phyloP scores from a whole-genome alignment of 2,888 invertebrate species.

The Aphrophora alni region DNA sequence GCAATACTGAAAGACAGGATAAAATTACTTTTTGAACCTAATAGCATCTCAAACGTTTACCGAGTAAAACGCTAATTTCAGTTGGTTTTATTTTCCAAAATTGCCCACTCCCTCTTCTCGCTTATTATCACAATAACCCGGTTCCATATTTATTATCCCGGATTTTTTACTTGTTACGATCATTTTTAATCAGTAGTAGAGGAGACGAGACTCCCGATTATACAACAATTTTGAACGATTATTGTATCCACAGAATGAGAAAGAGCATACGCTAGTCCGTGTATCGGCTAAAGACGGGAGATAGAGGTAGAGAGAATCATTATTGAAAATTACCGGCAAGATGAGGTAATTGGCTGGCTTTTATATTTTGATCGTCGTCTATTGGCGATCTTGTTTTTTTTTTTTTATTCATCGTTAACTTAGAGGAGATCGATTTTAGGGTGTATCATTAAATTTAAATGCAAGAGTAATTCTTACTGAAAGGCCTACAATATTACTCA shows the following conservation, averaged over 20 bases:
- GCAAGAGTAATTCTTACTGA: too few species aligned
- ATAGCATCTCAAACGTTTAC: background rate
- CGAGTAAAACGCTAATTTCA: background rate
- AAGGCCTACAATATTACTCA: too few species aligned
- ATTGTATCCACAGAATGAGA: background rate
- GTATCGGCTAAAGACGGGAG: too few species aligned
- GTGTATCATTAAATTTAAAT: background rate
- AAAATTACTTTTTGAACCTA: background rate
- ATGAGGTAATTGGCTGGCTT: background rate
- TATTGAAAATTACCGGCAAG: background rate
- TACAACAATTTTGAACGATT: background rate
- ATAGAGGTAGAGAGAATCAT: background rate
- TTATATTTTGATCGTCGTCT: background rate
- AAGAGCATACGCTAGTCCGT: background rate
- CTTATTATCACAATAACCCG: background rate
- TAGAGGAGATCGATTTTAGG: too few species aligned
- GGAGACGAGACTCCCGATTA: background rate
- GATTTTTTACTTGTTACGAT: background rate
- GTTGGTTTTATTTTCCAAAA: constrained; percentile 1
- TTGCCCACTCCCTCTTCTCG: background rate
- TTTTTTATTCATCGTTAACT: background rate
- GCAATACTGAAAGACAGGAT: background rate
- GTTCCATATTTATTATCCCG: constrained; percentile 4
- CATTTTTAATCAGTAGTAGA: background rate
- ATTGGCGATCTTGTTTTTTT: background rate